Conservation (phyloP, 2,797 vertebrate species). For the Sebastes hubbsi region DNA sequence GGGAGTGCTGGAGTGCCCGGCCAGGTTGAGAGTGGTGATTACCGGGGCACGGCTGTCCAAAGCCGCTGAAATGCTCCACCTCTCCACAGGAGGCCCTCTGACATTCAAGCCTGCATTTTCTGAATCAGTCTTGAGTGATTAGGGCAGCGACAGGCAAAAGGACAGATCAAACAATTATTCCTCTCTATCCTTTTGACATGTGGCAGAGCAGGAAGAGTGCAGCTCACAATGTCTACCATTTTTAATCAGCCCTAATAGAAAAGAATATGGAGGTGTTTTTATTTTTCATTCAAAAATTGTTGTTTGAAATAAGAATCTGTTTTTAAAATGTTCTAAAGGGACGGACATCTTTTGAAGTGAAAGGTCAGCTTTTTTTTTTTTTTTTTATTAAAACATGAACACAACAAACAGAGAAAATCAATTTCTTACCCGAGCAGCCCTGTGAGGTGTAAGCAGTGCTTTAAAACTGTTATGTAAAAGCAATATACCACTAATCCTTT, state of each 20-base stretch:
- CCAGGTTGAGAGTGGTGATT: slow-evolving; percentile 98
- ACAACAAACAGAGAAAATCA: slow-evolving; percentile 3
- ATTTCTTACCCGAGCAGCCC: background rate
- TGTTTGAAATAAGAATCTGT: background rate
- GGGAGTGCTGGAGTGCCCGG: slow-evolving; percentile 92
- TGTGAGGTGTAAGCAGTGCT: slow-evolving; percentile 8
- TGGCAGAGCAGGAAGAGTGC: slow-evolving; percentile 68
- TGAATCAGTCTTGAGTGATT: slow-evolving; percentile 99
- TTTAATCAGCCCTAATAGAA: slow-evolving; percentile 56
- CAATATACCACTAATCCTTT: slow-evolving; percentile 58
- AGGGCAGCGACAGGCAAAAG: slow-evolving; percentile 93
- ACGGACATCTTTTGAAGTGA: background rate
- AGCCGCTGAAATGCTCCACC: slow-evolving; percentile 94
- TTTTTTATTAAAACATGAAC: background rate
- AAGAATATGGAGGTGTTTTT: background rate
- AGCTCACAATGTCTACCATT: slow-evolving; percentile 40
- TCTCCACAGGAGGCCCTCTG: slow-evolving; percentile 98
- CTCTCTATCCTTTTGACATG: slow-evolving; percentile 77
- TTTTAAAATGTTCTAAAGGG: background rate
- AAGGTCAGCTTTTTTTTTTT: slow-evolving; percentile 19
- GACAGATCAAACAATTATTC: slow-evolving; percentile 99
- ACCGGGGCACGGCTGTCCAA: slow-evolving; percentile 92
- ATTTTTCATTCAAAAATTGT: background rate
- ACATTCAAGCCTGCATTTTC: slow-evolving; percentile 99
- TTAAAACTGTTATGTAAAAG: slow-evolving; percentile 40